Evolutionary conservation across 2,888 invertebrate species (phyloP).

Genomic region (Pyrgus malvae): DNA sequence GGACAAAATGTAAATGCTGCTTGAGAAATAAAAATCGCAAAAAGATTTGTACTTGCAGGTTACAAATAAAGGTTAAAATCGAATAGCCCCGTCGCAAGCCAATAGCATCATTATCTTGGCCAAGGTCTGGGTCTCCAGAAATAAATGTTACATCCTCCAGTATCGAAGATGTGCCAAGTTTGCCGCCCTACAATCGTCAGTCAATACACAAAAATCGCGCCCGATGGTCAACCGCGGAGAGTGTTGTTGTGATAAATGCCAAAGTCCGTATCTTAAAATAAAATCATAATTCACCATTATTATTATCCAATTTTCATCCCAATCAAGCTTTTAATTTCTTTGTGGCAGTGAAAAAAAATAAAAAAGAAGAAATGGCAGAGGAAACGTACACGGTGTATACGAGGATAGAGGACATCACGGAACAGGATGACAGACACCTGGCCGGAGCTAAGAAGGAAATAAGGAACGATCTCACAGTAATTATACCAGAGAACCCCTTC

Average conservation of each 20-base stretch:
- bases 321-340: constrained; percentile 42
- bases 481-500: constrained; percentile 76
- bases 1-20: not conserved
- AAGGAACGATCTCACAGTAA: constrained; percentile 65
- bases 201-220: constrained; percentile 56
- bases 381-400: constrained; percentile 58
- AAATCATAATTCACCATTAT: constrained; percentile 3
- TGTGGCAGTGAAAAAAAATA: constrained; percentile 43
- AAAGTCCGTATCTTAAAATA: constrained; percentile 39
- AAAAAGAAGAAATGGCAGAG: constrained; percentile 46
- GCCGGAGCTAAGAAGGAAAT: constrained; percentile 73
- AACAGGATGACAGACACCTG: constrained; percentile 66
- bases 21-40: not conserved
- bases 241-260: constrained; percentile 44
- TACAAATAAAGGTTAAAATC: constrained; percentile 14
- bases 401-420: constrained; percentile 69
- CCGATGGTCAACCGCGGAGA: constrained; percentile 51
- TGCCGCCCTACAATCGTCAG: constrained; percentile 56
- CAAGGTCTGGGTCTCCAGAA: constrained; percentile 72
- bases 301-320: too few species aligned
- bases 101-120: constrained; percentile 40
- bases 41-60: not conserved
- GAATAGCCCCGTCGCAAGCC: constrained; percentile 1
- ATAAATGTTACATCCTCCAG: constrained; percentile 78
- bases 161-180: constrained; percentile 63